phyloP scores from a whole-genome alignment of 1,140 invertebrate species.

The Dreissena polymorpha region DNA sequence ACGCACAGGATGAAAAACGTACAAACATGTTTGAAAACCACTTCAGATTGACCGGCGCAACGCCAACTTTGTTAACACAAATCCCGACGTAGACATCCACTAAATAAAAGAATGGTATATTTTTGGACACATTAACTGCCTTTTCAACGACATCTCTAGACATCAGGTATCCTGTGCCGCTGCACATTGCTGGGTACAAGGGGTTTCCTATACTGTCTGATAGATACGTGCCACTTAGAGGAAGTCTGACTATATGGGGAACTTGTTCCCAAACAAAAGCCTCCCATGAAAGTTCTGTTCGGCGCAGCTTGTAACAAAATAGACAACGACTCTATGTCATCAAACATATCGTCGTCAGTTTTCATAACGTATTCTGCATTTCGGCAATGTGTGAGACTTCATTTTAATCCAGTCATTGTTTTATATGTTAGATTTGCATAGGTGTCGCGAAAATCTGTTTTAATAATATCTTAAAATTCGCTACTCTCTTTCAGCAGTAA shows the following conservation, averaged over 20 bases:
- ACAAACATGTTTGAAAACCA: conserved; percentile 60
- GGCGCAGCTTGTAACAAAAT: too few relatives aligned
- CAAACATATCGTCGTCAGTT: conserved; percentile 81
- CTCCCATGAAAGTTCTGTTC: conserved; percentile 44
- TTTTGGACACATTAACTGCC: conserved; percentile 68
- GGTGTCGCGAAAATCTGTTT: conserved; percentile 88
- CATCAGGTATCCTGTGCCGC: conserved; percentile 78
- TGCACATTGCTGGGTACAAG: conserved; percentile 79
- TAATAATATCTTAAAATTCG: conserved; percentile 85
- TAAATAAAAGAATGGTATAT: conserved; percentile 74
- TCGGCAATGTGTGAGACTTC: conserved; percentile 84
- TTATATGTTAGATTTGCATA: conserved; percentile 93
- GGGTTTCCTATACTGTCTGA: conserved; percentile 69
- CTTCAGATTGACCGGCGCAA: conserved; percentile 50
- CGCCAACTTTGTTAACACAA: conserved; percentile 56
- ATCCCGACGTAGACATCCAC: too few relatives aligned
- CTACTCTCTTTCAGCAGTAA: conserved; percentile 81
- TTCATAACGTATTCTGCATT: conserved; percentile 72
- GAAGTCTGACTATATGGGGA: conserved; percentile 67
- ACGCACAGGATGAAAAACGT: conserved; percentile 56
- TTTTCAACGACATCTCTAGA: conserved; percentile 72
- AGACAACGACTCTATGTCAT: too few relatives aligned
- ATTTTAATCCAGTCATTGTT: conserved; percentile 90
- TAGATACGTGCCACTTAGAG: conserved; percentile 78
- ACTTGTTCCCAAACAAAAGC: too few relatives aligned